Percentiles rank a stretch among this genome's conserved stretches.
These are phyloP conservation scores for Dryobotodes eremita DNA, from an alignment of 2,888 invertebrate genomes.

Conservation along the genomic window DNA sequence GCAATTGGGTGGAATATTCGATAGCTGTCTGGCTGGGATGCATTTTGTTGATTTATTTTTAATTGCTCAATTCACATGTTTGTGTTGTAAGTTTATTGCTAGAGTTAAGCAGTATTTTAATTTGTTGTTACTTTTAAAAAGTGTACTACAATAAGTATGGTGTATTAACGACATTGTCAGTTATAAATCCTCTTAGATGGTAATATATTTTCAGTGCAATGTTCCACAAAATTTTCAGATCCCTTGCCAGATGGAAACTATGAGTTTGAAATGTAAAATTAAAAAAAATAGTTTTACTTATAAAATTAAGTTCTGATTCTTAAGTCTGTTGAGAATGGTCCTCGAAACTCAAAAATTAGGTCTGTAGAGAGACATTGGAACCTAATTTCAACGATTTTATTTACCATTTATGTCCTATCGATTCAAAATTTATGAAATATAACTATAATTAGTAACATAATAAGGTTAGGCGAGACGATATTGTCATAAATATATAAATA, in stretches of 20 bases:
- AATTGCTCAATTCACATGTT: conserved; percentile 87
- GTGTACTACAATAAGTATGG: conserved; percentile 54
- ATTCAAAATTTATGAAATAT: conserved; percentile 90
- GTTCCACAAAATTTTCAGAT: conserved; percentile 64
- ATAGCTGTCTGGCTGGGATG: conserved; percentile 88
- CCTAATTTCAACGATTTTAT: conserved; percentile 87
- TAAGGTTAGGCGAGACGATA: conserved; percentile 91
- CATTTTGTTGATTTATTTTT: conserved; percentile 76
- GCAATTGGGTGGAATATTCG: conserved; percentile 80
- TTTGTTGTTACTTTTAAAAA: conserved; percentile 72
- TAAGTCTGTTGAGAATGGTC: conserved; percentile 82
- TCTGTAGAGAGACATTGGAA: conserved; percentile 81
- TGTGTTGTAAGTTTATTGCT: conserved; percentile 84
- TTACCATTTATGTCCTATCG: conserved; percentile 90
- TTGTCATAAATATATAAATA: conserved; percentile 92
- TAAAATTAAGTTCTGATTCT: conserved; percentile 85
- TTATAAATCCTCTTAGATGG: conserved; percentile 56
- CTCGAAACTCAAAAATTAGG: conserved; percentile 82
- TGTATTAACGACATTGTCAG: conserved; percentile 42
- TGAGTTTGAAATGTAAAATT: conserved; percentile 83
- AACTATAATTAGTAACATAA: conserved; percentile 90
- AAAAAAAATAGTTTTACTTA: conserved; percentile 80
- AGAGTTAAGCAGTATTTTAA: conserved; percentile 79
- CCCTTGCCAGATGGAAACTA: conserved; percentile 86
- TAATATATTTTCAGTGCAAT: conserved; percentile 66